Evolutionary conservation across 92 coral and sea anemone genomes (phyloP).

Genomic region (Actinernus sp.): DNA sequence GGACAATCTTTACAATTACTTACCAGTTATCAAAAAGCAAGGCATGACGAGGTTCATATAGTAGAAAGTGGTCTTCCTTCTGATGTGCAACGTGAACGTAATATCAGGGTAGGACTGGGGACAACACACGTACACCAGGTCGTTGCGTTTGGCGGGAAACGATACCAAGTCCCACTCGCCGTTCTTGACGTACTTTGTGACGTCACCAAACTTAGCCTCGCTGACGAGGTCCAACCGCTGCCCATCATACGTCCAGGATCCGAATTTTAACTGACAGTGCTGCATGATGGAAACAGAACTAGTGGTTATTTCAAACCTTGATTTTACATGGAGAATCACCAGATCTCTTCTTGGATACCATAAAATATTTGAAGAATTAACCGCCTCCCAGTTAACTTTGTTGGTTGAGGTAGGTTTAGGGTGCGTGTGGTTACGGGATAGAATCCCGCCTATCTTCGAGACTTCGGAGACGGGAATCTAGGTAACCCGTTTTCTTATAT

Average conservation of each 20-base stretch:
- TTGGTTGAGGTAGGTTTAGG: no score
- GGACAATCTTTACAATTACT: no score
- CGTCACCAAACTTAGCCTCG: conserved; percentile 67
- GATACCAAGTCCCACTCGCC: conserved; percentile 88
- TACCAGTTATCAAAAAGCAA: conserved; percentile 84
- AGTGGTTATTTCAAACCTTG: no score
- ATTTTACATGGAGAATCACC: no score
- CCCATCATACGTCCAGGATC: conserved; percentile 92
- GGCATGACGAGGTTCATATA: conserved; percentile 87
- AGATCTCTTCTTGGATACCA: no score
- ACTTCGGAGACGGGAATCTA: no score
- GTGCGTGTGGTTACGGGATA: no score
- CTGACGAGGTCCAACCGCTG: conserved; percentile 73
- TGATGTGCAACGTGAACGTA: conserved; percentile 78
- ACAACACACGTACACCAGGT: conserved; percentile 75
- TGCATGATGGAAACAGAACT: conserved; percentile 20
- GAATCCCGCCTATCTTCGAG: no score
- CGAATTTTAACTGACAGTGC: conserved; percentile 85
- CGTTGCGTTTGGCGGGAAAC: conserved; percentile 73
- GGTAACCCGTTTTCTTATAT: no score
- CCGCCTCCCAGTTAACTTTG: no score
- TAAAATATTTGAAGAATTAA: no score
- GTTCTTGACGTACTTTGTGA: conserved; percentile 75
- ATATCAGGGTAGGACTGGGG: conserved; percentile 94
- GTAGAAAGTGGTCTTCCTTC: conserved; percentile 73